phyloP scores from a whole-genome alignment of 30 jellyfish, hydroid and myxozoan genomes.

The Pelagia noctiluca region DNA sequence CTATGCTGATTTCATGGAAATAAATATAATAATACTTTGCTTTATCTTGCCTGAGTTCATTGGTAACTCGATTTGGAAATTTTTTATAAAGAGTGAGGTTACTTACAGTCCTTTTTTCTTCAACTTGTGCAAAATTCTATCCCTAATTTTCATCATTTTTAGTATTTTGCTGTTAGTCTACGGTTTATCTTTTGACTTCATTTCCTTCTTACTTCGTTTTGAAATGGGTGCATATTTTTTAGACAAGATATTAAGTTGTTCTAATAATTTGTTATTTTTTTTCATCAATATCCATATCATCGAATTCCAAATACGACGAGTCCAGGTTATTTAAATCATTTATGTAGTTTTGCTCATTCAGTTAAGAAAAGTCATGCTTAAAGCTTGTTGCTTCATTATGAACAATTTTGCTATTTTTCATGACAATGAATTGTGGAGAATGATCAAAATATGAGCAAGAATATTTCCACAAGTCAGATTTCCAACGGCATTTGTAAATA shows the following conservation, averaged over 20 bases:
- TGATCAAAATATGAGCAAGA: slow-evolving; percentile 1
- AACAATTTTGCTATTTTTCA: neutral
- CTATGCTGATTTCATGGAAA: slow-evolving; percentile 3
- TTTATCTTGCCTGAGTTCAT: slow-evolving; percentile 22
- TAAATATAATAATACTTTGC: slow-evolving; percentile 32
- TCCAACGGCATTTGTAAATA: slow-evolving; percentile 42
- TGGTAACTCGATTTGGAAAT: slow-evolving; percentile 39
- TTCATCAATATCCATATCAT: slow-evolving; percentile 26
- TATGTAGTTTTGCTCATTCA: slow-evolving; percentile 9
- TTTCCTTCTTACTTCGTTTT: slow-evolving; percentile 22
- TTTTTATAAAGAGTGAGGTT: neutral
- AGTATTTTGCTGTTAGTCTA: too few species aligned
- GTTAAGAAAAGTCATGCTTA: slow-evolving; percentile 28
- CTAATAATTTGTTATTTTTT: slow-evolving; percentile 21
- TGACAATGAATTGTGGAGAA: neutral
- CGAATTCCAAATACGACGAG: slow-evolving; percentile 22
- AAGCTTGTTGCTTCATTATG: neutral
- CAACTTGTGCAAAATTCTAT: slow-evolving; percentile 7
- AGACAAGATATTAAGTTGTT: slow-evolving; percentile 11
- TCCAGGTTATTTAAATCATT: slow-evolving; percentile 19
- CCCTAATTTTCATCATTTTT: slow-evolving; percentile 48
- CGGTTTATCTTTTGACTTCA: slow-evolving; percentile 7
- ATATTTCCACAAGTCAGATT: slow-evolving; percentile 39
- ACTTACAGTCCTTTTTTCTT: neutral
- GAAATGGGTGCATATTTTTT: slow-evolving; percentile 36